Conservation (phyloP, 2,797 vertebrate genomes). For the Phrynocephalus forsythii region DNA sequence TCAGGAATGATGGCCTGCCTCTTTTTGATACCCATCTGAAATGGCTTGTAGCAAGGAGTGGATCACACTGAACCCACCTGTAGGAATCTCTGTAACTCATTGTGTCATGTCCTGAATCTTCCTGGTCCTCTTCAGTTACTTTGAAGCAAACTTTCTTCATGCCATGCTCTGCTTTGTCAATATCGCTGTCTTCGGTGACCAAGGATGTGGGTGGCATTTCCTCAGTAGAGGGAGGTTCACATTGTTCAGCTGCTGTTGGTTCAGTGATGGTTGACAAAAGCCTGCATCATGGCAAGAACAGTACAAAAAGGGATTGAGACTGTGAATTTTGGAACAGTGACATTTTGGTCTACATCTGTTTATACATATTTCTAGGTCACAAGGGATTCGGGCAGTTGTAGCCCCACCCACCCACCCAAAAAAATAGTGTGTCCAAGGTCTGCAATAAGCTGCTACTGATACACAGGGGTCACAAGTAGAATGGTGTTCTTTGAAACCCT, state of each 20-base stretch:
- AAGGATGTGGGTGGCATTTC: slow-evolving; percentile 80
- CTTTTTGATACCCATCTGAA: not conserved
- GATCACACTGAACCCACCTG: slow-evolving; percentile 81
- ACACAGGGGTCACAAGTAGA: not conserved
- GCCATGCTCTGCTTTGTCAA: slow-evolving; percentile 89
- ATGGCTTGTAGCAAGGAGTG: not conserved
- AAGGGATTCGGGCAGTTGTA: too few species aligned
- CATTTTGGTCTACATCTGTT: too few species aligned
- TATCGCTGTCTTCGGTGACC: slow-evolving; percentile 86
- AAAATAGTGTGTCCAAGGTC: too few species aligned
- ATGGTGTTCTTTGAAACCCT: not conserved
- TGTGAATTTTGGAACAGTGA: not conserved
- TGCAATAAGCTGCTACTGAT: not conserved
- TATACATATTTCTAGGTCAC: too few species aligned
- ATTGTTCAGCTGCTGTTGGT: slow-evolving; percentile 83
- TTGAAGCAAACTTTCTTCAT: slow-evolving; percentile 97
- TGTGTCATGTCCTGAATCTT: slow-evolving; percentile 97
- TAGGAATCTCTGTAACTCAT: slow-evolving; percentile 99
- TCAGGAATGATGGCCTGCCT: not conserved
- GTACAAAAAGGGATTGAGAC: not conserved
- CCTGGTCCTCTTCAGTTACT: slow-evolving; percentile 97
- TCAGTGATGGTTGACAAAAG: slow-evolving; percentile 90
- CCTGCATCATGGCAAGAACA: slow-evolving; percentile 55
- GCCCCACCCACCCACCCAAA: too few species aligned
- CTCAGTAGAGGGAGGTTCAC: slow-evolving; percentile 83